Conservation (phyloP, 1,140 invertebrate genomes). For the Telenomus remus region DNA sequence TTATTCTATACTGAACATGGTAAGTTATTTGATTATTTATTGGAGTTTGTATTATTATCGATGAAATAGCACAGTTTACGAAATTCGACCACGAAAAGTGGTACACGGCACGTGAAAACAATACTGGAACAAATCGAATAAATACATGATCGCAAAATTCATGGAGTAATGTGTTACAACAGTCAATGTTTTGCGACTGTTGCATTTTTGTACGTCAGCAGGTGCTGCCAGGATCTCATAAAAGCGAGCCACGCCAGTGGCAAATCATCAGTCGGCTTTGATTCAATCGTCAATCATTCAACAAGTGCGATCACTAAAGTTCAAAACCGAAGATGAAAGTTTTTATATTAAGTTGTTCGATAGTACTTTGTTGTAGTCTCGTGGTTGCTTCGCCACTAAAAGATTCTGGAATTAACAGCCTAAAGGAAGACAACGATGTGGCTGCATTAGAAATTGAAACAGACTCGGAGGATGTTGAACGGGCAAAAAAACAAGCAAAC, state of each 20-base stretch:
- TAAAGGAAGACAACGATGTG: slow-evolving; percentile 12
- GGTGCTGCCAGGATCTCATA: slow-evolving; percentile 38
- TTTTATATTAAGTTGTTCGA: slow-evolving; percentile 13
- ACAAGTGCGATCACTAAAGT: slow-evolving; percentile 1
- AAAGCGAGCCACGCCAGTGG: slow-evolving; percentile 23
- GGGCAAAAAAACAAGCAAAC: slow-evolving; percentile 40
- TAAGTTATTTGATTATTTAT: too few species aligned
- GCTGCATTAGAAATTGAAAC: slow-evolving; percentile 15
- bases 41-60: too few species aligned
- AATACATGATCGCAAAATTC: slow-evolving; percentile 31
- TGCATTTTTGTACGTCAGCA: slow-evolving; percentile 52
- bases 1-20: too few species aligned
- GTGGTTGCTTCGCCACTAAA: slow-evolving; percentile 4
- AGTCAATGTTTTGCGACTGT: slow-evolving; percentile 44
- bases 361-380: slow-evolving; percentile 11
- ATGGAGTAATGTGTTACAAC: slow-evolving; percentile 46
- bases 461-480: slow-evolving; percentile 21
- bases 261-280: slow-evolving; percentile 33
- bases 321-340: slow-evolving; percentile 24
- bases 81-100: not conserved
- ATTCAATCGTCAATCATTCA: slow-evolving; percentile 27
- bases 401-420: slow-evolving; percentile 8
- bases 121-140: slow-evolving; percentile 35
- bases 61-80: not conserved
- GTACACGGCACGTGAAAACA: slow-evolving; percentile 12